Conservation (phyloP, 2,888 invertebrate genomes). For the Epinotia ramella region DNA sequence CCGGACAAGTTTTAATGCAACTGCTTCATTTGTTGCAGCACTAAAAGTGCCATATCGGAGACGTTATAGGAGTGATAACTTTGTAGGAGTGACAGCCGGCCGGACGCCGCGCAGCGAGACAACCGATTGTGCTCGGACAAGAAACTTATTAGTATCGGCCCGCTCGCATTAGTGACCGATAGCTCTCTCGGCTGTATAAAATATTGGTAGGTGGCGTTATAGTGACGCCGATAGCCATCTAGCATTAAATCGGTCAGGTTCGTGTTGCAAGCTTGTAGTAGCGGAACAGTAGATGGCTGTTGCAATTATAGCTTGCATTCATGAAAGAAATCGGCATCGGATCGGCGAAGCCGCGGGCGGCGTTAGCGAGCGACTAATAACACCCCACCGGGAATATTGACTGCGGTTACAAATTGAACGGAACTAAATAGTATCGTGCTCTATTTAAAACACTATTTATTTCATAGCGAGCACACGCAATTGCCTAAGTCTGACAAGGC, state of each 20-base stretch:
- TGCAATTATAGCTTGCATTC: slow-evolving; percentile 78
- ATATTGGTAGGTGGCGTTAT: slow-evolving; percentile 57
- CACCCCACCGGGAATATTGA: slow-evolving; percentile 76
- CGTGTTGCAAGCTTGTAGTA: slow-evolving; percentile 67
- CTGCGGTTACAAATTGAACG: slow-evolving; percentile 79
- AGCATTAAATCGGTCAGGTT: slow-evolving; percentile 67
- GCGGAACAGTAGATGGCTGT: slow-evolving; percentile 60
- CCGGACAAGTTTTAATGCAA: slow-evolving; percentile 84
- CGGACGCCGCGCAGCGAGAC: slow-evolving; percentile 50
- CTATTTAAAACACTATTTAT: slow-evolving; percentile 75
- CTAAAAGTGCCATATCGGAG: slow-evolving; percentile 79
- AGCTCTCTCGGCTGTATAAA: slow-evolving; percentile 57
- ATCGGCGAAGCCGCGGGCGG: slow-evolving; percentile 73
- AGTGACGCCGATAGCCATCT: slow-evolving; percentile 71
- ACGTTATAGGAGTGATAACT: slow-evolving; percentile 77
- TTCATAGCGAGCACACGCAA: slow-evolving; percentile 55
- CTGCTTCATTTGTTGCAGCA: slow-evolving; percentile 82
- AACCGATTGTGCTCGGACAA: slow-evolving; percentile 52
- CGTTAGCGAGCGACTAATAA: slow-evolving; percentile 74
- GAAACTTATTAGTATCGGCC: slow-evolving; percentile 53
- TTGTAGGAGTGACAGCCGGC: slow-evolving; percentile 68
- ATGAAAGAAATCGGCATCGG: slow-evolving; percentile 80
- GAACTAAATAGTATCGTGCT: slow-evolving; percentile 71
- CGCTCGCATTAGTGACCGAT: slow-evolving; percentile 62
- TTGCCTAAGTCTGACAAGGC: slow-evolving; percentile 32